phyloP scores from a whole-genome alignment of 2,113 vertebrate species.

The Stictonetta naevosa region DNA sequence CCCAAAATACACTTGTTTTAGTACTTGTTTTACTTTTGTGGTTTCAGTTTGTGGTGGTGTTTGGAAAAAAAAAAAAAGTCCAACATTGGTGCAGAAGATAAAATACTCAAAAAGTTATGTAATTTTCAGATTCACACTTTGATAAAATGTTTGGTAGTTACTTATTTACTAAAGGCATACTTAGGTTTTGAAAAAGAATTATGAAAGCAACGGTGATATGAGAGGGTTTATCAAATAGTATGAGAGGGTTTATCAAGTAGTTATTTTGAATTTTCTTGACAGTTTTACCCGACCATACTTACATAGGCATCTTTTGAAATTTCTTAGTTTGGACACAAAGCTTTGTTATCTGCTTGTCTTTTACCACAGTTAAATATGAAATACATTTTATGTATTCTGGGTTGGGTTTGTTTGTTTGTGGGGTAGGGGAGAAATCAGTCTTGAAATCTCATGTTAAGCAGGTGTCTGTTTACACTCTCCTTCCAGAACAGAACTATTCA shows the following conservation, averaged over 20 bases:
- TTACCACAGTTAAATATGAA: neutral
- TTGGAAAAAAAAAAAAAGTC: neutral
- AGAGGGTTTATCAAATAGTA: neutral
- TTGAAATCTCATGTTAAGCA: neutral
- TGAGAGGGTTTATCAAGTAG: neutral
- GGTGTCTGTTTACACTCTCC: neutral
- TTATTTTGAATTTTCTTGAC: neutral
- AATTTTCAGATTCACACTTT: neutral
- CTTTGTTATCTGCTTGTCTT: neutral
- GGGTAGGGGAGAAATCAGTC: neutral
- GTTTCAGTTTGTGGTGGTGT: neutral
- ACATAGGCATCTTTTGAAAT: neutral
- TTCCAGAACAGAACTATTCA: neutral
- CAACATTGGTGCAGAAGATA: neutral
- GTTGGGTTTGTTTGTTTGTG: neutral
- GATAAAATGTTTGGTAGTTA: neutral
- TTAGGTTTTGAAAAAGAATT: neutral
- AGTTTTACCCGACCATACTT: neutral
- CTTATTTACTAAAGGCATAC: neutral
- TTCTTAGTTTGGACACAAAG: neutral
- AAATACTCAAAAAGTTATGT: neutral
- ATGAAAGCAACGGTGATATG: neutral
- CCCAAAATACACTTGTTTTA: neutral
- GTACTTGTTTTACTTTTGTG: neutral
- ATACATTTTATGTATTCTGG: neutral